phyloP scores from a whole-genome alignment of 2,888 invertebrate genomes.

The Eupithecia inturbata region DNA sequence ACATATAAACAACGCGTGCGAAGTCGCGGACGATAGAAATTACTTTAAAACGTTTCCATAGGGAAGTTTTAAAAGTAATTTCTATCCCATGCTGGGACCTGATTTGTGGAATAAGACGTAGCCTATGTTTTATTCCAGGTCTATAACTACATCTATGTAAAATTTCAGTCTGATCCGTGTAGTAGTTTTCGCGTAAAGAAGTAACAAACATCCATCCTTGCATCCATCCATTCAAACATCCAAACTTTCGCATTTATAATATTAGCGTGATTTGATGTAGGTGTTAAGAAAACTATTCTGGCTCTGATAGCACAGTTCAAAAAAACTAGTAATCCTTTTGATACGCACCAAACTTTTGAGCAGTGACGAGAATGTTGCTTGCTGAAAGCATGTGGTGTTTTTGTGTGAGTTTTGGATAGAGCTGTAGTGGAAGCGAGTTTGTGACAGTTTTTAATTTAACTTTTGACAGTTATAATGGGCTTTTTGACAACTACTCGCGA shows the following conservation, averaged over 20 bases:
- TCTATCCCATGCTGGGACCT: too few relatives aligned
- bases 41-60: too few relatives aligned
- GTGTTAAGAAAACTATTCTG: too few relatives aligned
- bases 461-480: neutral
- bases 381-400: neutral
- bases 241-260: neutral
- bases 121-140: too few relatives aligned
- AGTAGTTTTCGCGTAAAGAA: neutral
- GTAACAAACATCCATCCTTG: neutral
- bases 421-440: neutral
- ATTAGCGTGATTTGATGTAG: too few relatives aligned
- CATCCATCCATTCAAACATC: neutral
- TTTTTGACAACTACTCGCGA: neutral
- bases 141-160: neutral
- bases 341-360: neutral
- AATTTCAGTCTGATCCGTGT: neutral
- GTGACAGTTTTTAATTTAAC: neutral
- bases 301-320: too few relatives aligned
- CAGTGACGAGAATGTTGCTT: neutral
- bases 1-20: too few relatives aligned
- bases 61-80: too few relatives aligned
- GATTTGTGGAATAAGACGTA: too few relatives aligned
- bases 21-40: too few relatives aligned
- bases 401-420: neutral
- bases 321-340: too few relatives aligned